Base-by-base conservation (phyloP, 30 jellyfish, hydroid and myxozoan genomes). In the Aurelia sp. region DNA sequence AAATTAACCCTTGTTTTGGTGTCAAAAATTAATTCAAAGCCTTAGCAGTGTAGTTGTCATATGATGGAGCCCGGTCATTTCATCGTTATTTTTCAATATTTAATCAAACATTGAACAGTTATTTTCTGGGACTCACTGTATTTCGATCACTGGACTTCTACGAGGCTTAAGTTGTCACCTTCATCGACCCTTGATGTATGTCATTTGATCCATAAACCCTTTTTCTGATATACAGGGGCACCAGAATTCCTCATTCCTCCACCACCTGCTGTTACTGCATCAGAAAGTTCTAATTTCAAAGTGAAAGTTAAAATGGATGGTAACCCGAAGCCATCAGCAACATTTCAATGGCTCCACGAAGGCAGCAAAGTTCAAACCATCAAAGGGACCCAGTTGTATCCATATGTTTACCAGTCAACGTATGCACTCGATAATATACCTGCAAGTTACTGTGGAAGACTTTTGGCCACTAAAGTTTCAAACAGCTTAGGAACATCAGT, bases 251-350 rank as follows among this genome's bases (percentile, higher is more conserved):
- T 55, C 4, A 4, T 15, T 2, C 59, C 72, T 2, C 87, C 87
- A 9, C 75, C 75, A 76, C 11, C 41, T 22, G 48, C 48, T 4
- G 10, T 38, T 8, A 74, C 60, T 2, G 87, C 57, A 20, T 22
- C 19, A 7, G 87, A 76, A 44, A 59, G 31, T 0, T 53, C 87
- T 15, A 76, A 58, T 58, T 59, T 76, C 4, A 63, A 19, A 5
- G 0, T 76, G 44, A 19, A 21, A 27, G 22, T 76, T 57, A 50
- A 76, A 18, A 76, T 76, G 87, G 51, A 58, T 0, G 87, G 87
- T 53, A 57, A 58, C 40, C 87, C 87, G 2, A 4, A 35, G 40
- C 76, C 87, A 76, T 76, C 87, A 57, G 87, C 87, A 27, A 74
- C 15, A 0, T 76, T 76, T 61, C 33, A 21, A 16, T 76, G 87